phyloP scores from a whole-genome alignment of 35 echinoderm and acorn worm species.

The Amphiura filiformis region DNA sequence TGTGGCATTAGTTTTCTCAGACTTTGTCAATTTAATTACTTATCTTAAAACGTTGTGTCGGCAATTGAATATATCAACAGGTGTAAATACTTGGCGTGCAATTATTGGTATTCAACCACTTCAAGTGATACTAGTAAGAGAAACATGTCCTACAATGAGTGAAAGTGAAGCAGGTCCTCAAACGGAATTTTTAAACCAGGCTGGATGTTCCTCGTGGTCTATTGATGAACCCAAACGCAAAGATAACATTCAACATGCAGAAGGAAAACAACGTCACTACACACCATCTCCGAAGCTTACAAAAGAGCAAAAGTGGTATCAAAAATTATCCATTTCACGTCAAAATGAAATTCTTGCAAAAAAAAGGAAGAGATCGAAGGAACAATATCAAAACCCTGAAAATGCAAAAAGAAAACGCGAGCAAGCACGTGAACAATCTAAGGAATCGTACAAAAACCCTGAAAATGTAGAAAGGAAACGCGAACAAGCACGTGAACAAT shows the following conservation, averaged over 20 bases:
- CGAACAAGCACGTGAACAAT: too few relatives aligned
- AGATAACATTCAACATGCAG: background rate
- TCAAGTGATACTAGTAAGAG: background rate
- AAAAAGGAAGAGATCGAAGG: background rate
- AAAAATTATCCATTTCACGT: background rate
- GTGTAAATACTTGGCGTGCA: background rate
- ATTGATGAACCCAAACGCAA: background rate
- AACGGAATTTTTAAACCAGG: background rate
- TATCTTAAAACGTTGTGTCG: background rate
- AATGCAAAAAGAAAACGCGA: background rate
- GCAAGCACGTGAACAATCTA: conserved; percentile 1
- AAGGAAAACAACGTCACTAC: background rate
- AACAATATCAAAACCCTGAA: background rate
- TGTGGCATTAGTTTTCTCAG: background rate
- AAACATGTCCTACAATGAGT: background rate
- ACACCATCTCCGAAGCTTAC: background rate
- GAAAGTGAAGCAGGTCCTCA: background rate
- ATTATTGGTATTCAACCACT: background rate
- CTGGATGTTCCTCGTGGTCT: conserved; percentile 1
- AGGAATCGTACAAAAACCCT: background rate
- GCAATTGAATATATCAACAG: background rate
- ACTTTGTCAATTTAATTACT: background rate
- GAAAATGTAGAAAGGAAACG: conserved; percentile 4
- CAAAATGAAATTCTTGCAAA: background rate
- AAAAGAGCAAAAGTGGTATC: conserved; percentile 5